phyloP scores from a whole-genome alignment of 1,140 invertebrate species.

The Plutomurus gul region DNA sequence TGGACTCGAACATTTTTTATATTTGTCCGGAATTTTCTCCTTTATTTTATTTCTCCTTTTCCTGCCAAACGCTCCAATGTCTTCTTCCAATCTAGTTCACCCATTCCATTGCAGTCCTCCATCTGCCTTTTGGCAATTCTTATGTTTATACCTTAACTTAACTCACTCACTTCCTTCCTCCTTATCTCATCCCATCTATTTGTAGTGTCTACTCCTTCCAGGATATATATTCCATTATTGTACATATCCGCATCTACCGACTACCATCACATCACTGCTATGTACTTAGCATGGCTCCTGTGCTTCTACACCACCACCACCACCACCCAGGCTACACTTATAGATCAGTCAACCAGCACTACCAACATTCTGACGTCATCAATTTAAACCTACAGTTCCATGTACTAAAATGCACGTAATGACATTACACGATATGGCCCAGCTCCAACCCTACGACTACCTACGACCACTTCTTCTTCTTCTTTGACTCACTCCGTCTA shows the following conservation, averaged over 20 bases:
- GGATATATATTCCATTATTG: background rate
- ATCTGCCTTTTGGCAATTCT: background rate
- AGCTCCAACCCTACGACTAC: too few relatives aligned
- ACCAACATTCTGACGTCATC: too few relatives aligned
- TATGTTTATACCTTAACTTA: background rate
- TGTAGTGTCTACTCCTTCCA: background rate
- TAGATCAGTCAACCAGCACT: too few relatives aligned
- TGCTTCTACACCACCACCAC: too few relatives aligned
- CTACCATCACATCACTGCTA: too few relatives aligned
- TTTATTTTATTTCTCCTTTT: conserved; percentile 31
- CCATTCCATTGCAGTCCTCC: background rate
- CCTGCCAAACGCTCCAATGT: background rate
- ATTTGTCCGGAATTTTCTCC: conserved; percentile 29
- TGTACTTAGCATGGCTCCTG: too few relatives aligned
- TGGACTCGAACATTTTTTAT: conserved; percentile 51
- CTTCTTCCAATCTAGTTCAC: background rate
- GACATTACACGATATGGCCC: too few relatives aligned
- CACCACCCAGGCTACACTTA: too few relatives aligned
- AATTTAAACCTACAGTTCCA: too few relatives aligned
- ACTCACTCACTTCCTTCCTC: background rate
- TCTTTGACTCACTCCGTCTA: too few relatives aligned
- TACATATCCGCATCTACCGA: background rate
- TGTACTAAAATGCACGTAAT: too few relatives aligned
- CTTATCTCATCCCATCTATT: background rate
- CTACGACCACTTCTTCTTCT: too few relatives aligned